Base-by-base conservation (phyloP, 1,140 invertebrate genomes). In the Hycleus phaleratus region DNA sequence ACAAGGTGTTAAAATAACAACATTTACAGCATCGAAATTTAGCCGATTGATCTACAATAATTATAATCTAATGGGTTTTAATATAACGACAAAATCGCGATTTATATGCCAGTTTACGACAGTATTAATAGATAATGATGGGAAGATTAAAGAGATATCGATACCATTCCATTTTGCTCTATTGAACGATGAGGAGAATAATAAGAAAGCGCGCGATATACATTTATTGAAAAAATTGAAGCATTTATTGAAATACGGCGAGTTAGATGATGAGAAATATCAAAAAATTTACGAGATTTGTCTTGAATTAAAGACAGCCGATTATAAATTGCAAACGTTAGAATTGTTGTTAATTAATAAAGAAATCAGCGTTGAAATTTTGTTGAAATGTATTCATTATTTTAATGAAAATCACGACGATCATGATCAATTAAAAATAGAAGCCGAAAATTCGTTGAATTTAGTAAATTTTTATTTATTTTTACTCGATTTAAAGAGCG, bases 141-240 rank as follows among this genome's bases (percentile, higher is more conserved):
- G 93, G 7, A 74, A 78, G 65, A 69, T 97, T 0, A 91, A 89
- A 71, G 86, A 88, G 67, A 81, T 97, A 55, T 77, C 79, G 49
- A 86, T 96, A 65, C 94, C 93, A 10, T 97, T 96, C 73, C 93
- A 96, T 73, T 88, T 87, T 73, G 83, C 88, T 3, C 74, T 93
- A n/a, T 86, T 86, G 69, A 32, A 32, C 7, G 32, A 32, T 32
- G 91, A 88, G 63, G 90, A 89, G 73, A 91, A 90, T 73, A 92
- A 88, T 58, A 86, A 88, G 67, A 82, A 87, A 64, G 87, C 91
- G 1, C 81, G 89, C 64, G 93, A 96, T 73, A 80, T 95, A 43
- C 91, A 95, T 76, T 74, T 94, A 40, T 77, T 95, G 46, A 87
- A 89, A 66, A 86, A 89, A 64, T 69, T 92, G n/a, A 84, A 86